phyloP scores from a whole-genome alignment of 2,797 vertebrate species.

The Coregonus ussuriensis region DNA sequence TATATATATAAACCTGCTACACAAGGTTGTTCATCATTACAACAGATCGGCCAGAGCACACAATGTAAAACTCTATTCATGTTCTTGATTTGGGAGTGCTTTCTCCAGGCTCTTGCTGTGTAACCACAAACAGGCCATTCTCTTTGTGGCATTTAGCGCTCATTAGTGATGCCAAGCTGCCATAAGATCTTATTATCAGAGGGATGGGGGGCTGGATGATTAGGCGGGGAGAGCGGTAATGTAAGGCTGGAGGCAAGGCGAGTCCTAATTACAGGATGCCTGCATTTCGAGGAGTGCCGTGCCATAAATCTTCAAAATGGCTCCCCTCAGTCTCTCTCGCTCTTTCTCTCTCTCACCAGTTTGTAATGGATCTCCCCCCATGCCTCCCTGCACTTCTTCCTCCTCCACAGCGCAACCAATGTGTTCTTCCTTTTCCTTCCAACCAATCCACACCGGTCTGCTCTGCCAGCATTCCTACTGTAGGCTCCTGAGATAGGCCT shows the following conservation, averaged over 20 bases:
- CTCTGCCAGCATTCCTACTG: no score
- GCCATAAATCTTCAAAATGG: constrained; percentile 77
- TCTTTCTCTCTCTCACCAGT: constrained; percentile 57
- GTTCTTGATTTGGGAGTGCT: no score
- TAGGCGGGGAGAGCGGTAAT: constrained; percentile 59
- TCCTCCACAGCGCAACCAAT: neutral
- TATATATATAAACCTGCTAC: neutral
- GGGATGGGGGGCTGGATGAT: constrained; percentile 34
- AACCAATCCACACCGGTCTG: neutral
- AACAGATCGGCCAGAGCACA: constrained; percentile 10
- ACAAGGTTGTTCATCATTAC: neutral
- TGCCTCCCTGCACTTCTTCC: neutral
- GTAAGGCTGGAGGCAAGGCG: constrained; percentile 64
- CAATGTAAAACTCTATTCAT: neutral
- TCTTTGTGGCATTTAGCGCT: constrained; percentile 61
- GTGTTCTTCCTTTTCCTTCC: constrained; percentile 4
- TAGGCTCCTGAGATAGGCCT: neutral
- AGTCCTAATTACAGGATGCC: constrained; percentile 83
- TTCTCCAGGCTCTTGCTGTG: constrained; percentile 26
- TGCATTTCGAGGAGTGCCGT: constrained; percentile 74
- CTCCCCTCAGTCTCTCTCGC: no score
- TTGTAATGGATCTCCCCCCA: constrained; percentile 6
- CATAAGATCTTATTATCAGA: constrained; percentile 67
- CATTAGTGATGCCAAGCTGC: constrained; percentile 69
- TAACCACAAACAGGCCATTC: constrained; percentile 52